Evolutionary conservation across 2,113 vertebrate genomes (phyloP), one percentile per base, ranked within the genome.

Genomic region (Recurvirostra avosetta): DNA sequence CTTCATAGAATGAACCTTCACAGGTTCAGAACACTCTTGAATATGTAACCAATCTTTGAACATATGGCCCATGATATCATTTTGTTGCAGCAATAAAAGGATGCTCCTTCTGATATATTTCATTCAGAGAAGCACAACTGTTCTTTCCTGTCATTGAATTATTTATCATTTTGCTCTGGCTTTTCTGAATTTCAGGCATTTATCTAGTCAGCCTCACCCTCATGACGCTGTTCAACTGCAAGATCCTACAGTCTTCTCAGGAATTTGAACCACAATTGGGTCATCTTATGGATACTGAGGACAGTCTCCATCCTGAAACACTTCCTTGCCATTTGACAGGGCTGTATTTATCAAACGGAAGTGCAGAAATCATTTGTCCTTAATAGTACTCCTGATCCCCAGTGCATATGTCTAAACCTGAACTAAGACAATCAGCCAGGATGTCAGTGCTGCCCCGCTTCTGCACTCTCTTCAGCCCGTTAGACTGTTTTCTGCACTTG

Each of bases 211-310:
- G 55, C 32, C 32, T 61, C n/a, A 26, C 20, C 3, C 8, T 81
- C 47, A 62, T 58, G 25, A 32, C n/a, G 38, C 38, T 67, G 32
- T 41, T 66, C 17, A 45, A 11, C 29, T 61, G 25, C 62, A 75
- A 61, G 15, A 66, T 72, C 40, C 45, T 56, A 18, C 25, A 76
- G 23, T 70, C 29, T 47, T 52, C 36, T 84, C 43, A 66, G n/a
- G 61, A 89, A 70, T 73, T 27, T 53, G 55, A 84, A 38, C 34
- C 2, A 34, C 0, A 0, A 5, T 27, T 0, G 1, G n/a, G 7
- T 66, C 41, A 23, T 41, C 21, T 65, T 36, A 43, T 0, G 0
- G 65, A 22, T 66, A 38, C 4, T 41, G 18, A 84, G 50, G 32
- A 50, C 29, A 17, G 9, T 15, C 41, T 66, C 36, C 34, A 55